A percentile compares a stretch with the other conserved stretches of the same genome.
phyloP scores from a whole-genome alignment of 53 echinoderm and acorn worm species.

The Arbacia lixula region DNA sequence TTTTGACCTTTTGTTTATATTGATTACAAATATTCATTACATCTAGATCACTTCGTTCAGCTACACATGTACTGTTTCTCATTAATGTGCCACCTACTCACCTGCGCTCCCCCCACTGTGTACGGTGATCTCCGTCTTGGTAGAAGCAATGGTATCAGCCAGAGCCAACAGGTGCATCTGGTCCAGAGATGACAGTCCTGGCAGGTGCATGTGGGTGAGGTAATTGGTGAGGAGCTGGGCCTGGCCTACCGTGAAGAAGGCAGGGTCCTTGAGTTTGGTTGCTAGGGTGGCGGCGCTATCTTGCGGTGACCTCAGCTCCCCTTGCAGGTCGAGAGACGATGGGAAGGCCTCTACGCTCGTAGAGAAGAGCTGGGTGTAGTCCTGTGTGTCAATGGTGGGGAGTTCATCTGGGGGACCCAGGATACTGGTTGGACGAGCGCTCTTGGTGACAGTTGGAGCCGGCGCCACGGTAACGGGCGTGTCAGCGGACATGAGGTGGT shows the following conservation, averaged over 20 bases:
- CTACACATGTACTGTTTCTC: too few relatives aligned
- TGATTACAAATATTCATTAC: too few relatives aligned
- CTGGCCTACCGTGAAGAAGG: conserved; percentile 92
- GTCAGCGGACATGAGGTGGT: conserved; percentile 90
- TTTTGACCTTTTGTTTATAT: too few relatives aligned
- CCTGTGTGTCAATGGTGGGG: conserved; percentile 51
- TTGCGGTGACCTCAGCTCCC: conserved; percentile 39
- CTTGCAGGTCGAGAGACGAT: conserved; percentile 19
- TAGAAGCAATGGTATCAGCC: conserved; percentile 93
- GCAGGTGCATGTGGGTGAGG: conserved; percentile 94
- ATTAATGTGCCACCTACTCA: too few relatives aligned
- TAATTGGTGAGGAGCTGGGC: conserved; percentile 90
- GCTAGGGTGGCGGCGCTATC: conserved; percentile 39
- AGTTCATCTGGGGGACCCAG: conserved; percentile 60
- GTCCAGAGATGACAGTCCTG: conserved; percentile 88
- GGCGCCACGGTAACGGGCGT: conserved; percentile 63
- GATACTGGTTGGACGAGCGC: conserved; percentile 62
- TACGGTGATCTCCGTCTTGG: conserved; percentile 90
- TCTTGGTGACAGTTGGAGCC: conserved; percentile 31
- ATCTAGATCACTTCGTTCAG: too few relatives aligned
- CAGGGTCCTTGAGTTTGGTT: conserved; percentile 79
- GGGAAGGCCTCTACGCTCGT: conserved; percentile 76
- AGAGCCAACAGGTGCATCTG: conserved; percentile 98
- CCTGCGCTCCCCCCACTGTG: conserved; percentile 87
- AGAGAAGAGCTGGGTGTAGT: conserved; percentile 90